phyloP scores from a whole-genome alignment of 2,113 vertebrate species.

The Climacteris rufus region DNA sequence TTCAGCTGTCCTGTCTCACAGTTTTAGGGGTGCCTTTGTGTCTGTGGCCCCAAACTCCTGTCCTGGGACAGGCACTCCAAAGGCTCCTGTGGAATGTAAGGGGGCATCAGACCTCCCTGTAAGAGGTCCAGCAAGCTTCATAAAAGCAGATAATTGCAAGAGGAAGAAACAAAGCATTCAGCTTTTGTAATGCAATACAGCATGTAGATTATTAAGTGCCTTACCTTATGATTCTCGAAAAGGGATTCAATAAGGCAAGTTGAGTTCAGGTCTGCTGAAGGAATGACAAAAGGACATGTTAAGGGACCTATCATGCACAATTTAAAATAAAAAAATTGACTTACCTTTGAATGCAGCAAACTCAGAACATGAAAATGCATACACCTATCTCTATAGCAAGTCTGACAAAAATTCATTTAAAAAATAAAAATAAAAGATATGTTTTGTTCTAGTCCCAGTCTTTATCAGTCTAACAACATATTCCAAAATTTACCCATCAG shows the following conservation, averaged over 20 bases:
- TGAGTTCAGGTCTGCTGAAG: background rate
- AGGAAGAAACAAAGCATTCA: background rate
- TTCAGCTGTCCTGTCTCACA: accelerated
- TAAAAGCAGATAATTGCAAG: background rate
- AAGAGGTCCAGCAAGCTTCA: background rate
- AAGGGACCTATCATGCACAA: background rate
- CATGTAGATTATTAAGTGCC: background rate
- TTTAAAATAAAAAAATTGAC: background rate
- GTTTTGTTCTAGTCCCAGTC: background rate
- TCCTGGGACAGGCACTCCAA: background rate
- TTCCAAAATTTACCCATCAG: background rate
- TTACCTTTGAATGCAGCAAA: background rate
- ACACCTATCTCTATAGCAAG: background rate
- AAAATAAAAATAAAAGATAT: background rate
- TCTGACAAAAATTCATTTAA: background rate
- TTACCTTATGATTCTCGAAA: background rate
- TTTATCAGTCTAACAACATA: background rate
- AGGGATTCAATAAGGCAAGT: background rate
- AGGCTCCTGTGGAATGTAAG: background rate
- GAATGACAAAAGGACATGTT: background rate
- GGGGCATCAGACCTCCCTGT: background rate
- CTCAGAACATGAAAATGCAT: background rate
- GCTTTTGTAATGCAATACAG: background rate
- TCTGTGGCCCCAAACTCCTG: background rate
- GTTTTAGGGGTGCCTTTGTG: background rate